Conservation (phyloP, 2,888 invertebrate species). For the Cepaea hortensis region DNA sequence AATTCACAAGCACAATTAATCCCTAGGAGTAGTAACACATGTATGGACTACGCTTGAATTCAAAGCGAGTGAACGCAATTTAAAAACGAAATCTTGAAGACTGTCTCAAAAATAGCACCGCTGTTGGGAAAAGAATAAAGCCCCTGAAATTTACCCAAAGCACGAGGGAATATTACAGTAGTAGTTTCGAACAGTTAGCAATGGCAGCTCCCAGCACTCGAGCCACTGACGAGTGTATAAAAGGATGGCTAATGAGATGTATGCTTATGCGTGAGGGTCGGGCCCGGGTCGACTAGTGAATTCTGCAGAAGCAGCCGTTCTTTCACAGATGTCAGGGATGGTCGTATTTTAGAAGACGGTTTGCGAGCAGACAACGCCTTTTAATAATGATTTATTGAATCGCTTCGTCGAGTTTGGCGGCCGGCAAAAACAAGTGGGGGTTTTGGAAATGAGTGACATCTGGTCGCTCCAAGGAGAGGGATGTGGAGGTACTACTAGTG, state of each 20-base stretch:
- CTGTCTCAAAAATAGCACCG: too few species aligned
- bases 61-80: too few species aligned
- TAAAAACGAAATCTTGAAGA: too few species aligned
- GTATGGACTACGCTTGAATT: too few species aligned
- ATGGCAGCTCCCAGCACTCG: background rate
- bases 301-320: slow-evolving; percentile 15
- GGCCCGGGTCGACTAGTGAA: background rate
- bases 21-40: too few species aligned
- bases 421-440: background rate
- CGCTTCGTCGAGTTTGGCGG: background rate
- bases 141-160: too few species aligned
- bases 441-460: slow-evolving; percentile 8
- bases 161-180: too few species aligned
- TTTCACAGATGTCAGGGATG: slow-evolving; percentile 24
- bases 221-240: background rate
- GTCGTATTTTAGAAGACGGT: slow-evolving; percentile 26
- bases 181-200: too few species aligned
- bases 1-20: too few species aligned
- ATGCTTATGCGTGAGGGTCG: slow-evolving; percentile 8
- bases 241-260: slow-evolving; percentile 28
- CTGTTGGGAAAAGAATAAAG: too few species aligned
- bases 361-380: slow-evolving; percentile 24
- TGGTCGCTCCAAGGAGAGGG: background rate
- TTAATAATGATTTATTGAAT: slow-evolving; percentile 42
- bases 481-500: background rate